Conservation (phyloP, 1,140 invertebrate species). For the Vollenhovia emeryi region DNA sequence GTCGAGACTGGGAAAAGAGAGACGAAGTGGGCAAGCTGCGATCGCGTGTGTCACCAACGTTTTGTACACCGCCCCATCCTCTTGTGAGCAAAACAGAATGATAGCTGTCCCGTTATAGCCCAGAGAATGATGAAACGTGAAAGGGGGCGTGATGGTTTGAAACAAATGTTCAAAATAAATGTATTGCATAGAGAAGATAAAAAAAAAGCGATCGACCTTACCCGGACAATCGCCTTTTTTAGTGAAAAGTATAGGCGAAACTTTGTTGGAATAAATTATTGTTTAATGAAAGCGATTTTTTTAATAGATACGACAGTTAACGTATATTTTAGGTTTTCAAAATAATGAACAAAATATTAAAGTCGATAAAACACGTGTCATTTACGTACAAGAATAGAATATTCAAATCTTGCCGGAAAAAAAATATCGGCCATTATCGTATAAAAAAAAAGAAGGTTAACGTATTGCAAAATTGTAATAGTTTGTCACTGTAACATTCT, state of each 20-base stretch:
- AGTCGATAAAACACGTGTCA: neutral
- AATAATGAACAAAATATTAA: slow-evolving; percentile 11
- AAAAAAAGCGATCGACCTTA: slow-evolving; percentile 39
- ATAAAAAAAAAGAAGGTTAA: neutral
- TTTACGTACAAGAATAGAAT: neutral
- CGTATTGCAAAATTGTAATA: slow-evolving; percentile 33
- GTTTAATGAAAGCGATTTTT: neutral
- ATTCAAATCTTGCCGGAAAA: neutral
- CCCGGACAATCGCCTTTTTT: slow-evolving; percentile 33
- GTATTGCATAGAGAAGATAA: slow-evolving; percentile 32
- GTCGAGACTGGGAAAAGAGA: neutral
- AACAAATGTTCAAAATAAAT: slow-evolving; percentile 52
- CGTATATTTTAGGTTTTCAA: slow-evolving; percentile 18
- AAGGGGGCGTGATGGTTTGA: slow-evolving; percentile 43
- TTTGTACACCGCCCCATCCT: slow-evolving; percentile 29
- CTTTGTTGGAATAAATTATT: slow-evolving; percentile 23
- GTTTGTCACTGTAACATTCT: slow-evolving; percentile 28
- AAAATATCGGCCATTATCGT: neutral
- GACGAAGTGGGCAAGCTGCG: slow-evolving; percentile 30
- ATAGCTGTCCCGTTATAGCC: slow-evolving; percentile 77
- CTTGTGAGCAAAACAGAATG: slow-evolving; percentile 78
- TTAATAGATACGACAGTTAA: slow-evolving; percentile 5
- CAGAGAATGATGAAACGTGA: slow-evolving; percentile 48
- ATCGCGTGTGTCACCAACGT: slow-evolving; percentile 47
- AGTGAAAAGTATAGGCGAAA: slow-evolving; percentile 35